Evolutionary conservation across 2,797 vertebrate species (phyloP).

Genomic region (Scolopax bukidnonensis): DNA sequence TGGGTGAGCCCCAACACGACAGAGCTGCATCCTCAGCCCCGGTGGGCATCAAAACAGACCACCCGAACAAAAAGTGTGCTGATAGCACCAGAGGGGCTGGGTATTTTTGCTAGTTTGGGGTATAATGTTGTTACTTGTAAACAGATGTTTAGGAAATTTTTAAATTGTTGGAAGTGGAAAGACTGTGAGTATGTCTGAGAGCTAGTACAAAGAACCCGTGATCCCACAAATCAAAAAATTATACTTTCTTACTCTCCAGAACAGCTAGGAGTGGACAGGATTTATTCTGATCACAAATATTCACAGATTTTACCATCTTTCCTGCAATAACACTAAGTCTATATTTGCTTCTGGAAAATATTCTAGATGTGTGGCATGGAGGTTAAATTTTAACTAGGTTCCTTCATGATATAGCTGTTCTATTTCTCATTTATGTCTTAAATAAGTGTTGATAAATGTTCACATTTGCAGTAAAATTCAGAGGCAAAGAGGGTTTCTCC

Average conservation of each 20-base stretch:
- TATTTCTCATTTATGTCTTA: constrained; percentile 16
- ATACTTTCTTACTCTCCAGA: neutral
- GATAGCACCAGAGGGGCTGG: neutral
- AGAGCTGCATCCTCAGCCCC: accelerated
- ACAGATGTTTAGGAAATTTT: neutral
- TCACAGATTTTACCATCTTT: constrained; percentile 5
- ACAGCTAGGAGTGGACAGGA: neutral
- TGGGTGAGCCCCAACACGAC: accelerated
- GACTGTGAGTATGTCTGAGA: neutral
- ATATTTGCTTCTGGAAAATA: constrained; percentile 17
- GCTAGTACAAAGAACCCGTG: neutral
- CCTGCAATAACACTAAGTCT: neutral
- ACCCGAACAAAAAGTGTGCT: neutral
- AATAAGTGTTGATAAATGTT: constrained; percentile 34
- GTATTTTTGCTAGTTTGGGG: neutral
- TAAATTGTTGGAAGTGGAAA: neutral
- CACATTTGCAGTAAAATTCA: constrained; percentile 46
- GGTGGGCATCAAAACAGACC: neutral
- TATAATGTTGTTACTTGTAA: neutral
- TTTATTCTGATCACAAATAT: constrained; percentile 2
- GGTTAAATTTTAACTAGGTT: constrained; percentile 49
- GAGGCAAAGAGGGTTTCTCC: constrained; percentile 6
- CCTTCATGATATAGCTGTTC: constrained; percentile 14
- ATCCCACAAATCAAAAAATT: neutral
- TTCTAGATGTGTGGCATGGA: neutral